Evolutionary conservation across 2,113 vertebrate species (phyloP), one percentile per base, ranked within the genome.

Genomic region (Ibidorhyncha struthersii): DNA sequence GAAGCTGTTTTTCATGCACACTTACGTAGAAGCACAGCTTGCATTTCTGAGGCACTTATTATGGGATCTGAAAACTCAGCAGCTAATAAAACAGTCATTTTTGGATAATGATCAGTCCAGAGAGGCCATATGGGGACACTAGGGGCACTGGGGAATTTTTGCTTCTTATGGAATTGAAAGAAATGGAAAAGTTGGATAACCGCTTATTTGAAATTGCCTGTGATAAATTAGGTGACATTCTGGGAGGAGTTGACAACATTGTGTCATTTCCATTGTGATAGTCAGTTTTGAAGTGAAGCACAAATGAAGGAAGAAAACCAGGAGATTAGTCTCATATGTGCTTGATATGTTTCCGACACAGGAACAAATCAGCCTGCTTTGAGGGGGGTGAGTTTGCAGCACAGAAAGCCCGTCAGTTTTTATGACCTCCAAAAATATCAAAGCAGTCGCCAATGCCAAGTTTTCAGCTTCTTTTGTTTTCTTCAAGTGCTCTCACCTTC

Each of bases 31-130:
- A 79, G 8, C 2, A 2, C 34, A 3, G 10, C 41, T 94, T 84
- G 53, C 38, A 62, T 91, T 96, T 94, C 91, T 95, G 49, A 90
- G n/a, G 32, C 41, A 88, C 27, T 94, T 93, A 77, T 55, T 90
- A 76, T 41, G 36, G 66, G 70, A 87, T 96, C 66, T 70, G 70
- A 94, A 96, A 76, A 80, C 70, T 95, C 93, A 94, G 58, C 86
- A 97, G 95, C 94, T 96, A 96, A 97, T 97, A 96, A 97, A 97
- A 93, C 59, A 96, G 96, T 67, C 91, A 84, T 45, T 85, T 96
- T 89, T 96, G 97, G 91, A 93, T 80, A 82, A 76, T 30, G 89
- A 96, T 95, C 95, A 93, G 36, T 89, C 89, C 84, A 79, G 72
- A 94, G 61, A 98, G 97, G 96, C 96, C 92, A 96, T 87, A 56